Percentiles rank a stretch among this genome's conserved stretches.
Conservation (phyloP, 2,888 invertebrate species). For the Anthophora plumipes region DNA sequence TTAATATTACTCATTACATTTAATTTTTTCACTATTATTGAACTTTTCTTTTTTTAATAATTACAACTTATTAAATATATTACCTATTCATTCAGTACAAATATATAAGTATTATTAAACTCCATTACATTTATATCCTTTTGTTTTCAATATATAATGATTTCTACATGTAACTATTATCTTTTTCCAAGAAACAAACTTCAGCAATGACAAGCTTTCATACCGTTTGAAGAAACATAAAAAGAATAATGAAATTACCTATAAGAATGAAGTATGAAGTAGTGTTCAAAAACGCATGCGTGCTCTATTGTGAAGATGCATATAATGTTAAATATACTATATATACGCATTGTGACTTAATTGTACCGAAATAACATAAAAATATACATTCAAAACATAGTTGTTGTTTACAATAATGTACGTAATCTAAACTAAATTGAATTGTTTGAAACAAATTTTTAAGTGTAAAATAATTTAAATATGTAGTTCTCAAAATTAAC, state of each 20-base stretch:
- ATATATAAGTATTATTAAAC: not conserved
- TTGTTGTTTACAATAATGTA: not conserved
- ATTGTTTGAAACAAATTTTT: not conserved
- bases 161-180: not conserved
- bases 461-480: not conserved
- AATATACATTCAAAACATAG: not conserved
- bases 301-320: not conserved
- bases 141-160: not conserved
- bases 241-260: not conserved
- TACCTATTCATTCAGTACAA: not conserved
- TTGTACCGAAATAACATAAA: not conserved
- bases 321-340: slow-evolving; percentile 9
- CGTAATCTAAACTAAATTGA: not conserved
- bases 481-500: slow-evolving; percentile 33
- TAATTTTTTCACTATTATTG: not conserved
- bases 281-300: slow-evolving; percentile 7
- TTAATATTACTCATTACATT: slow-evolving; percentile 67
- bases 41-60: not conserved
- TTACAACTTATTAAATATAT: not conserved
- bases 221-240: not conserved
- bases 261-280: not conserved
- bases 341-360: not conserved
- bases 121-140: not conserved
- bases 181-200: not conserved
- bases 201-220: not conserved